phyloP scores from a whole-genome alignment of 1,140 invertebrate species.

The Rhopalosiphum maidis region DNA sequence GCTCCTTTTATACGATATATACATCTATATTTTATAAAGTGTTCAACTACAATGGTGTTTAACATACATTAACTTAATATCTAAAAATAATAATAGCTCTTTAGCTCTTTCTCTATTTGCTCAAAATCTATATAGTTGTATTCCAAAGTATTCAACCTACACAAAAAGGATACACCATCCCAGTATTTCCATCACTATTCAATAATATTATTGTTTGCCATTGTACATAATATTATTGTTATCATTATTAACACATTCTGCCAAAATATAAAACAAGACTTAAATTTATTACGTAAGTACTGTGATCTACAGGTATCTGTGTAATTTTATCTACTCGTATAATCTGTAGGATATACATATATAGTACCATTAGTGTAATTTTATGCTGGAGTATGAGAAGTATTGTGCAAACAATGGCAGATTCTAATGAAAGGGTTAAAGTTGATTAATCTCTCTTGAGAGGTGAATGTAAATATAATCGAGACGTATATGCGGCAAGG shows the following conservation, averaged over 20 bases:
- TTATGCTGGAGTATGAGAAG: not conserved
- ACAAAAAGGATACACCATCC: not conserved
- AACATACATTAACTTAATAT: not conserved
- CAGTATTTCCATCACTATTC: not conserved
- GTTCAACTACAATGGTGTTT: not conserved
- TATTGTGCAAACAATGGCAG: not conserved
- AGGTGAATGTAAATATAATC: not conserved
- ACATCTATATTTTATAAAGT: not conserved
- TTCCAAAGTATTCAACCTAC: not conserved
- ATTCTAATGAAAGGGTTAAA: conserved; percentile 27
- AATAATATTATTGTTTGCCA: not conserved
- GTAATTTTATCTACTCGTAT: not conserved
- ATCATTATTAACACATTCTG: not conserved
- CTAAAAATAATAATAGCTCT: not conserved
- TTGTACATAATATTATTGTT: not conserved
- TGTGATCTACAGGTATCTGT: not conserved
- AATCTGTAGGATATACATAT: not conserved
- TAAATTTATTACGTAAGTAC: not conserved
- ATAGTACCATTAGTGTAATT: not conserved
- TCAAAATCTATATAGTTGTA: not conserved
- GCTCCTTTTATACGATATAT: not conserved
- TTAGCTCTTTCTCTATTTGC: not conserved
- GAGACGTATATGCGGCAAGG: not conserved
- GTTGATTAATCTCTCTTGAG: conserved; percentile 18
- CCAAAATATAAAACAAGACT: not conserved